Evolutionary conservation across 2,888 invertebrate genomes (phyloP).

Genomic region (Euzophera pinguis): DNA sequence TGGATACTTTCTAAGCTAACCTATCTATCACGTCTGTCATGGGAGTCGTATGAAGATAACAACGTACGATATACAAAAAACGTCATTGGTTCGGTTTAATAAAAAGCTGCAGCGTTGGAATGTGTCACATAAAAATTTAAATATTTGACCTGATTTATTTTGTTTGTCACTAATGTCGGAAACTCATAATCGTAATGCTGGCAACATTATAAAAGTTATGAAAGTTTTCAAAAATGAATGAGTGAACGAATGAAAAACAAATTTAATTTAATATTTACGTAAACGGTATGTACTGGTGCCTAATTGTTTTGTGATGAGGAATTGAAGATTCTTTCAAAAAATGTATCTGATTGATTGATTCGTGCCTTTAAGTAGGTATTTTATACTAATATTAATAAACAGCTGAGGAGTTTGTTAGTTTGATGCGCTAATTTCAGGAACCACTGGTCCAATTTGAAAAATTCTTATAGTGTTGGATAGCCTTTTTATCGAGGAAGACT

Average conservation of each 20-base stretch:
- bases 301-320: too few relatives aligned
- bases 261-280: too few relatives aligned
- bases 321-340: too few relatives aligned
- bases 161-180: neutral
- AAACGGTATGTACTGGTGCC: too few relatives aligned
- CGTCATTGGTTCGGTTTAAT: neutral
- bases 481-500: too few relatives aligned
- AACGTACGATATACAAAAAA: conserved; percentile 24
- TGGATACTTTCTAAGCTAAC: conserved; percentile 58
- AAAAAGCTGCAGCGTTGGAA: conserved; percentile 1
- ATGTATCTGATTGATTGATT: too few relatives aligned
- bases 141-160: neutral
- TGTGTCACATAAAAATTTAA: neutral
- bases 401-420: too few relatives aligned
- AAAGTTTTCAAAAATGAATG: neutral
- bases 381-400: too few relatives aligned
- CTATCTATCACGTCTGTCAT: conserved; percentile 72
- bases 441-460: too few relatives aligned
- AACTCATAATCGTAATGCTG: neutral
- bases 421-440: too few relatives aligned
- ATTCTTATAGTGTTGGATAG: too few relatives aligned
- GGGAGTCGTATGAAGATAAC: conserved; percentile 56
- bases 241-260: neutral
- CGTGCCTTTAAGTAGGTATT: too few relatives aligned
- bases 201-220: neutral